These are phyloP conservation scores for Serilophus lunatus DNA, from an alignment of 2,113 vertebrate genomes.

Conservation along the genomic window DNA sequence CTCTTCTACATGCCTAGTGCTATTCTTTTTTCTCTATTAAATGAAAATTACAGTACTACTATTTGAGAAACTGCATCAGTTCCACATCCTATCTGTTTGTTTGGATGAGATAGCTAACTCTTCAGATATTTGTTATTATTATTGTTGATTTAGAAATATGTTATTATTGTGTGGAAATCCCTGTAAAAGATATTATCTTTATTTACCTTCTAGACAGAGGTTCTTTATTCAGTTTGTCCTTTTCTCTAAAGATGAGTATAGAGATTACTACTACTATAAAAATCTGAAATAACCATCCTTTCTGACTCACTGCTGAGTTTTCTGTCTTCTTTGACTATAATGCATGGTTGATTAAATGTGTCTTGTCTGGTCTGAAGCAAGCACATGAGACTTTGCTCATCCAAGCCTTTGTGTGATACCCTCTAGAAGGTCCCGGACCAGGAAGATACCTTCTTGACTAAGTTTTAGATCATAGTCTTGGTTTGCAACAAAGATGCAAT, in stretches of 20 bases:
- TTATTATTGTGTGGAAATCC: not conserved
- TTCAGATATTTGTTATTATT: not conserved
- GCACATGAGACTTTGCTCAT: conserved; percentile 36
- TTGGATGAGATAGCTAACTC: not conserved
- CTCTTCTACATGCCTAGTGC: not conserved
- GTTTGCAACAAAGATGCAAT: not conserved
- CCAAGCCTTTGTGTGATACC: not conserved
- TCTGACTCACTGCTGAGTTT: conserved; percentile 49
- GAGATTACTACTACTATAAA: not conserved
- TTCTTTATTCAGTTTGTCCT: not conserved
- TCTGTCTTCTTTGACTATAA: conserved; percentile 26
- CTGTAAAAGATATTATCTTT: not conserved
- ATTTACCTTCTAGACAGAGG: not conserved
- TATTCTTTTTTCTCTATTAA: not conserved
- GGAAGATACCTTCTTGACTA: conserved; percentile 22
- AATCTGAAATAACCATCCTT: not conserved
- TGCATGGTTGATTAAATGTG: not conserved
- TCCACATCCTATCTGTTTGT: not conserved
- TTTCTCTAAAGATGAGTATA: not conserved
- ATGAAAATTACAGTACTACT: not conserved
- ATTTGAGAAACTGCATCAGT: not conserved
- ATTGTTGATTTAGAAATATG: not conserved
- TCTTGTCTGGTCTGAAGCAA: conserved; percentile 42
- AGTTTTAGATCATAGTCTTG: not conserved
- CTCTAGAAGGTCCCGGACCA: not conserved